phyloP scores from a whole-genome alignment of 2,797 vertebrate species.

The Silurus aristotelis region DNA sequence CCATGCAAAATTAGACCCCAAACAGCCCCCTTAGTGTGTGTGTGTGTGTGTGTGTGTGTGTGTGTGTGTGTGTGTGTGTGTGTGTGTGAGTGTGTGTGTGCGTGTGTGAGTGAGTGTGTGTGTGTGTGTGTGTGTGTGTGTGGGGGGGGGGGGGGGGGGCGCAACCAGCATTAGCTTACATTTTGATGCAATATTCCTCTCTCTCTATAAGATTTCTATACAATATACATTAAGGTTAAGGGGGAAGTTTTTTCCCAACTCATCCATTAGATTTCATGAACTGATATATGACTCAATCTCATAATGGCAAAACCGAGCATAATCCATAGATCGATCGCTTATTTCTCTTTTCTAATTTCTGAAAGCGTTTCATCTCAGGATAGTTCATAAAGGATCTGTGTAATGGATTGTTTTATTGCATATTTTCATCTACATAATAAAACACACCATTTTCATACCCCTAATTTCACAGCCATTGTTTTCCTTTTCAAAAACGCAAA shows the following conservation, averaged over 20 bases:
- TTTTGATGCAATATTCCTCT: neutral
- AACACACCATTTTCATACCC: conserved; percentile 56
- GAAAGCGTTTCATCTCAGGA: conserved; percentile 35
- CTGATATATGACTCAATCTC: conserved; percentile 29
- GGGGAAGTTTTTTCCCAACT: neutral
- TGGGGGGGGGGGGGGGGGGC: neutral
- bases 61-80: conserved; percentile 42
- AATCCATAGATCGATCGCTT: conserved; percentile 45
- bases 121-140: conserved; percentile 41
- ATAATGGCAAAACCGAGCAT: conserved; percentile 23
- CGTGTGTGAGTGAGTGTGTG: too few relatives aligned
- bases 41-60: conserved; percentile 40
- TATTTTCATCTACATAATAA: conserved; percentile 54
- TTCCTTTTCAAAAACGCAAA: conserved; percentile 67
- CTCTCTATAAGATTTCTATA: neutral
- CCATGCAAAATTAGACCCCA: conserved; percentile 67
- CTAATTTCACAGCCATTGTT: conserved; percentile 68
- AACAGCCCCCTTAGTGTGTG: conserved; percentile 40
- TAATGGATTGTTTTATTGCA: conserved; percentile 50
- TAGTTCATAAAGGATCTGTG: conserved; percentile 33
- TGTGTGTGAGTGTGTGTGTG: conserved; percentile 40
- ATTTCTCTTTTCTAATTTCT: conserved; percentile 31
- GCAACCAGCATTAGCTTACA: neutral
- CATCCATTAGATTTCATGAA: conserved; percentile 24
- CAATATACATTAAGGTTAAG: conserved; percentile 11